phyloP scores from a whole-genome alignment of 2,888 invertebrate species.

The Sarcophaga caerulescens region DNA sequence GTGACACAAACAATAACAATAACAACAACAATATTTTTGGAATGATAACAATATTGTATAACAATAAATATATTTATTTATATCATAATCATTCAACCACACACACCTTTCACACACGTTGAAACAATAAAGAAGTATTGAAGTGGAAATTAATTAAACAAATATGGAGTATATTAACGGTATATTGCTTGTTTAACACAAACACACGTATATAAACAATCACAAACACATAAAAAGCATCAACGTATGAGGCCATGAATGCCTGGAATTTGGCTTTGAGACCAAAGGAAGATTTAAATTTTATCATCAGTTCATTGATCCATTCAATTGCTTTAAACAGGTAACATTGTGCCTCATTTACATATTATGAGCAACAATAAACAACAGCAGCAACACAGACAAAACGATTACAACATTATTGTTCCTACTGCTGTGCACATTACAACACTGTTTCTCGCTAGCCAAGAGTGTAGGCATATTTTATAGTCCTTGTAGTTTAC shows the following conservation, averaged over 20 bases:
- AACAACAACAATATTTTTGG: too few relatives aligned
- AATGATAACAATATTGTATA: neutral
- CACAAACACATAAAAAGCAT: neutral
- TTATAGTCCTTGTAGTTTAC: too few relatives aligned
- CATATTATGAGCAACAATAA: conserved; percentile 59
- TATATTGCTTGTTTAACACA: conserved; percentile 42
- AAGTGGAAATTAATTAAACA: conserved; percentile 55
- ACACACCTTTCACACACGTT: conserved; percentile 1
- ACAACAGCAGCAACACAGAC: conserved; percentile 17
- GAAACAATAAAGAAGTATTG: conserved; percentile 40
- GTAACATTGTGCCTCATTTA: conserved; percentile 55
- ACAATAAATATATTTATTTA: neutral
- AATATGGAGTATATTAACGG: conserved; percentile 51
- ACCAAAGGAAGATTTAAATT: conserved; percentile 32
- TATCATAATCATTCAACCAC: neutral
- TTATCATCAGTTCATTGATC: conserved; percentile 59
- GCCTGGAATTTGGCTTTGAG: neutral
- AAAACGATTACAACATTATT: neutral
- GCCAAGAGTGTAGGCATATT: too few relatives aligned
- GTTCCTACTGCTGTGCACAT: neutral
- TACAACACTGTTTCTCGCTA: neutral
- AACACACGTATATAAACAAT: neutral
- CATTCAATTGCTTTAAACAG: conserved; percentile 53
- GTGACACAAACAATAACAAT: conserved; percentile 9
- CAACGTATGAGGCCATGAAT: too few relatives aligned